Evolutionary conservation across 2,888 invertebrate species (phyloP).

Genomic region (Exephanes ischioxanthus): DNA sequence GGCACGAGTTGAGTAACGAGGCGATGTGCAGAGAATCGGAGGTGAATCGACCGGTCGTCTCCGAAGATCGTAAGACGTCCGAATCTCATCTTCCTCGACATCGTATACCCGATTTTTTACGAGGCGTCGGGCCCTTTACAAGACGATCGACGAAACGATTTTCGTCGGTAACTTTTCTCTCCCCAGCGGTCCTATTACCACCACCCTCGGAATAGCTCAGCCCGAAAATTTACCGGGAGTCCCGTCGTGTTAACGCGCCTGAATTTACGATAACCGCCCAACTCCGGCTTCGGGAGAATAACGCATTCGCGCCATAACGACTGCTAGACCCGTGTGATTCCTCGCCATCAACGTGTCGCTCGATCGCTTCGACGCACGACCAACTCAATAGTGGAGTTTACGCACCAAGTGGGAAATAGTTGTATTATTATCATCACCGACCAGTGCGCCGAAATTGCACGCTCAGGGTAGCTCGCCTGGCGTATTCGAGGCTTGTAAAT

Average conservation of each 20-base stretch:
- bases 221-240: slow-evolving; percentile 50
- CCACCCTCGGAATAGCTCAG: slow-evolving; percentile 43
- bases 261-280: slow-evolving; percentile 59
- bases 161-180: slow-evolving; percentile 49
- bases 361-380: neutral
- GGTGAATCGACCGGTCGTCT: slow-evolving; percentile 15
- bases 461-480: neutral
- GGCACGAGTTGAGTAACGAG: slow-evolving; percentile 21
- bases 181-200: slow-evolving; percentile 44
- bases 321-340: neutral
- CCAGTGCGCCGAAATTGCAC: slow-evolving; percentile 15
- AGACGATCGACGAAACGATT: slow-evolving; percentile 57
- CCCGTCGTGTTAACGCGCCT: slow-evolving; percentile 62
- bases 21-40: slow-evolving; percentile 13
- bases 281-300: neutral
- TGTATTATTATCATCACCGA: slow-evolving; percentile 16
- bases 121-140: slow-evolving; percentile 55
- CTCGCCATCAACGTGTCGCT: neutral
- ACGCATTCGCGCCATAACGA: neutral
- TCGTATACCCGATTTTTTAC: slow-evolving; percentile 63
- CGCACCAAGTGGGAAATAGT: neutral
- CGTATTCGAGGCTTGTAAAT: slow-evolving; percentile 27
- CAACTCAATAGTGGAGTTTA: neutral
- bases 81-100: slow-evolving; percentile 54
- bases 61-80: slow-evolving; percentile 21